Percentiles rank a stretch among this genome's conserved stretches.
phyloP scores from a whole-genome alignment of 2,888 invertebrate genomes.

The Conchocele bisecta region DNA sequence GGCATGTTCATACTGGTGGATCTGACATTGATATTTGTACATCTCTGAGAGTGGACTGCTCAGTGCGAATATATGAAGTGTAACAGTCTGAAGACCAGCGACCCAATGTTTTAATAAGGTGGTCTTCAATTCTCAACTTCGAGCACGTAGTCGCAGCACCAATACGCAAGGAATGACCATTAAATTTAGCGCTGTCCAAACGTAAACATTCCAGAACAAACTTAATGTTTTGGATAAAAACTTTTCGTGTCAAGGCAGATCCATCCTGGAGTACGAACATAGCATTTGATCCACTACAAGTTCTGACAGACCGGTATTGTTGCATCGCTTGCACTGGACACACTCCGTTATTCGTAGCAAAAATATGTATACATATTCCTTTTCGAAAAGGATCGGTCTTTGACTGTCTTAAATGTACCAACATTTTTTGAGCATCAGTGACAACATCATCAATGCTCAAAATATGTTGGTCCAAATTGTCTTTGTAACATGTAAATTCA shows the following conservation, averaged over 20 bases:
- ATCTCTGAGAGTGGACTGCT: neutral
- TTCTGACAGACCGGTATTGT: too few relatives aligned
- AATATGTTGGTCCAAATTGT: too few relatives aligned
- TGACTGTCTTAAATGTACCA: neutral
- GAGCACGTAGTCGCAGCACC: slow-evolving; percentile 10
- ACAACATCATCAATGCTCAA: too few relatives aligned
- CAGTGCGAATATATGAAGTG: slow-evolving; percentile 1
- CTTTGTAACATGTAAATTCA: neutral
- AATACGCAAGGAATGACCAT: slow-evolving; percentile 1
- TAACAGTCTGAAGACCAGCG: slow-evolving; percentile 15
- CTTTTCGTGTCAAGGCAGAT: too few relatives aligned
- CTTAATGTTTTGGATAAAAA: too few relatives aligned
- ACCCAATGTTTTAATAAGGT: slow-evolving; percentile 7
- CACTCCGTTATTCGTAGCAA: neutral
- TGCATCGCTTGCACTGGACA: too few relatives aligned
- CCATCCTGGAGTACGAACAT: too few relatives aligned
- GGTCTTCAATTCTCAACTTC: slow-evolving; percentile 4
- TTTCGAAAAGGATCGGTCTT: neutral
- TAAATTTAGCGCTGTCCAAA: neutral
- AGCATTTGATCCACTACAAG: too few relatives aligned
- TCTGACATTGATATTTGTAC: slow-evolving; percentile 6
- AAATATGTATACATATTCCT: neutral
- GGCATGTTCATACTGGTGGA: too few relatives aligned
- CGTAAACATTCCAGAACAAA: too few relatives aligned
- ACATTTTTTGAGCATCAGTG: too few relatives aligned